Base-by-base conservation (phyloP, 2,797 vertebrate species). In the Myripristis jacobus region DNA sequence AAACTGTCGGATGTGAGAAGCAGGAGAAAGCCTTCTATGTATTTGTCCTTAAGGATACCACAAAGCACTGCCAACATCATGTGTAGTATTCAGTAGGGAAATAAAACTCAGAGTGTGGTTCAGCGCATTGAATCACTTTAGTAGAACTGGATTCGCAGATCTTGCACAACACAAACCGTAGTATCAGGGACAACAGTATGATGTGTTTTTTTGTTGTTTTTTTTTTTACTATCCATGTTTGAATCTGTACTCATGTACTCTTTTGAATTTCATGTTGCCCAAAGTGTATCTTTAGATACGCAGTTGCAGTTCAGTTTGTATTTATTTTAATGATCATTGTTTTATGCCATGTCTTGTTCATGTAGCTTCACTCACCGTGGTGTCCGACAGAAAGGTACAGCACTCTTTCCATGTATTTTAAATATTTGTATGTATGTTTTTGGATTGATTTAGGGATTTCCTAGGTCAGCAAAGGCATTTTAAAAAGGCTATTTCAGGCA, bases 261-360 rank as follows among this genome's bases (percentile, higher is more conserved):
- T 70, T 34, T 69, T 66, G 56, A 62, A 77, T 87, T 75, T 82
- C 60, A 82, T 85, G 83, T 85, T 68, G 73, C 48, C 10, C 1
- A 7, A 13, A 47, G 72, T 93, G 82, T 89, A 85, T 91, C 85
- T 91, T 82, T 87, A 36, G 88, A 88, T 90, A 79, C 86, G 77
- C 75, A 53, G 53, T 75, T 80, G 34, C 76, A 77, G 55, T 63
- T 76, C 51, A 74, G 54, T 82, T 77, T 88, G 69, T 92, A 87
- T 91, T 84, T 90, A 86, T 88, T 90, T 75, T 89, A 52, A 41
- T 69, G 60, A 54, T 74, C 67, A 80, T 77, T 72, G 50, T 84
- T 48, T 53, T 29, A 4, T 65, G n/a, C n/a, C n/a, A n/a, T n/a
- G n/a, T n/a, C n/a, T n/a, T n/a, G n/a, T 18, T 27, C 11, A 55